A percentile compares a stretch with the other conserved stretches of the same genome.
phyloP scores from a whole-genome alignment of 2,797 vertebrate species.

The Ctenopoma kingsleyae region DNA sequence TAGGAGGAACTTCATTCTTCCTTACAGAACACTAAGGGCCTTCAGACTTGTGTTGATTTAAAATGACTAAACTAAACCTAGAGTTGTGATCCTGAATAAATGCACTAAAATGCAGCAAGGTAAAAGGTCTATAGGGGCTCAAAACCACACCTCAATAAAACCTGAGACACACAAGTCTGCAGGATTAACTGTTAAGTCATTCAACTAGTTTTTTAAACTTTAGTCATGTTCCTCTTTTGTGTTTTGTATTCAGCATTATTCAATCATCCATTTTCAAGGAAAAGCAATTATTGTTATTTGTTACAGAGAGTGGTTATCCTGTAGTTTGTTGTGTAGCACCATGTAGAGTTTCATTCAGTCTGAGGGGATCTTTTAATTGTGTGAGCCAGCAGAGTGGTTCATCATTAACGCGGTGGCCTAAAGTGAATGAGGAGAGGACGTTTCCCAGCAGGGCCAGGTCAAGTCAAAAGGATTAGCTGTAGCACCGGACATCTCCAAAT shows the following conservation, averaged over 20 bases:
- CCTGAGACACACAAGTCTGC: no score
- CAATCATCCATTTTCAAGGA: neutral
- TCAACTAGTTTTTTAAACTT: neutral
- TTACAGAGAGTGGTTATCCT: neutral
- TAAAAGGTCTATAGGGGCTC: no score
- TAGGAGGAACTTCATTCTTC: no score
- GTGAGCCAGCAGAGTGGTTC: conserved; percentile 35
- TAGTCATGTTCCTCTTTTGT: neutral
- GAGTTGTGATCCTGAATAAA: no score
- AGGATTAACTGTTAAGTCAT: neutral
- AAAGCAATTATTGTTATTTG: neutral
- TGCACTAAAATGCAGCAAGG: neutral
- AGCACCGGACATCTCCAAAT: conserved; percentile 81
- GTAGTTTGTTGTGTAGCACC: neutral
- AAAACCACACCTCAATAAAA: neutral
- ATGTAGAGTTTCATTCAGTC: conserved; percentile 21
- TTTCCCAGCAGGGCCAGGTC: conserved; percentile 72
- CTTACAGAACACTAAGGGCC: no score
- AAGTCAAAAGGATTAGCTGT: conserved; percentile 80
- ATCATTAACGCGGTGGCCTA: conserved; percentile 50
- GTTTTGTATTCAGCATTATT: neutral
- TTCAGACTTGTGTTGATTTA: no score
- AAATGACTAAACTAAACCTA: no score
- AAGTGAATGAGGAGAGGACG: conserved; percentile 60
- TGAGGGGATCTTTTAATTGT: conserved; percentile 29